phyloP scores from a whole-genome alignment of 1,140 invertebrate genomes.

The Cheumatopsyche charites region DNA sequence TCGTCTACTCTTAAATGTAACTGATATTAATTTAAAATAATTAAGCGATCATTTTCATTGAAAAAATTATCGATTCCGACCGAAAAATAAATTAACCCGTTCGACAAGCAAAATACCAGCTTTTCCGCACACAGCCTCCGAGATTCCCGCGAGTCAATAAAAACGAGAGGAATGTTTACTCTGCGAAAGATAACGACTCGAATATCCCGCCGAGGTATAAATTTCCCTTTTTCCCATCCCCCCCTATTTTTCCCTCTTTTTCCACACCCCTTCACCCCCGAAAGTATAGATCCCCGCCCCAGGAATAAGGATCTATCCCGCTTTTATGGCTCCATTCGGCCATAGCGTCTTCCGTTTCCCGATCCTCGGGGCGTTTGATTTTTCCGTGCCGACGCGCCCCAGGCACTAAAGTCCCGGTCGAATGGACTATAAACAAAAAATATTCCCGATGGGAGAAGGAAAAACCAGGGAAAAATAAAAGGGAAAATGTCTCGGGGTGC shows the following conservation, averaged over 20 bases:
- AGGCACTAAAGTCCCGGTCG: slow-evolving; percentile 22
- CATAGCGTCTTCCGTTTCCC: slow-evolving; percentile 39
- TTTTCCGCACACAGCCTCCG: neutral
- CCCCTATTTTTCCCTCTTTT: too few relatives aligned
- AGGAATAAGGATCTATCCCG: slow-evolving; percentile 5
- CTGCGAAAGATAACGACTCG: slow-evolving; percentile 39
- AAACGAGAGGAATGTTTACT: slow-evolving; percentile 40
- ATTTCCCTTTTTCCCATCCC: slow-evolving; percentile 26
- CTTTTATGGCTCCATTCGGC: slow-evolving; percentile 45
- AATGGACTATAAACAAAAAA: slow-evolving; percentile 45
- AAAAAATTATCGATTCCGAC: too few relatives aligned
- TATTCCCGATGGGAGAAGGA: neutral
- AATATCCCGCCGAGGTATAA: slow-evolving; percentile 36
- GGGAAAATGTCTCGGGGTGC: too few relatives aligned
- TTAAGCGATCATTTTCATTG: too few relatives aligned
- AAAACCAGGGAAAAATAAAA: slow-evolving; percentile 4
- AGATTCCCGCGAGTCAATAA: slow-evolving; percentile 26
- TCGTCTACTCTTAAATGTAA: too few relatives aligned
- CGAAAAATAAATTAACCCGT: too few relatives aligned
- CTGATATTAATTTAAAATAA: too few relatives aligned
- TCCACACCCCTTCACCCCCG: too few relatives aligned
- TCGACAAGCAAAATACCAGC: neutral
- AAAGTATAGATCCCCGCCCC: neutral
- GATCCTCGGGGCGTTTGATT: slow-evolving; percentile 40
- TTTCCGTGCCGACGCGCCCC: slow-evolving; percentile 41